A percentile compares a stretch with the other conserved stretches of the same genome.
Conservation (phyloP, 2,888 invertebrate genomes). For the Ctenicera cuprea region DNA sequence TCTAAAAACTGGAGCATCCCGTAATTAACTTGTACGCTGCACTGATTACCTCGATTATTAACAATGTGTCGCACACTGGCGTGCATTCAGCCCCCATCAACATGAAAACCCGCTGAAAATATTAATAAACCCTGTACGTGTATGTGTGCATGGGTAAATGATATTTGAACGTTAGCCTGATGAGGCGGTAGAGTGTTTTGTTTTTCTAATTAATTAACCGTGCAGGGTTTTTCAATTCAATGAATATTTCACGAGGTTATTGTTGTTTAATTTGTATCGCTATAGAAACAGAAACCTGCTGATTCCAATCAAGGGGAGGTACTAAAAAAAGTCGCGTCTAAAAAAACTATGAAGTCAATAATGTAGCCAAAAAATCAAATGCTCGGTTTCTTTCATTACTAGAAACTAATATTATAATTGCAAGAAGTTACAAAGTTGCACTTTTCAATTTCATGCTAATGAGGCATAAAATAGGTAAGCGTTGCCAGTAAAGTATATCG, state of each 20-base stretch:
- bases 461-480: too few species aligned
- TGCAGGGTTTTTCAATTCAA: slow-evolving; percentile 11
- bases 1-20: slow-evolving; percentile 43
- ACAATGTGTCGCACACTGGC: slow-evolving; percentile 45
- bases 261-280: slow-evolving; percentile 7
- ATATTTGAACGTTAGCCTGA: slow-evolving; percentile 20
- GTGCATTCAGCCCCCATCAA: slow-evolving; percentile 35
- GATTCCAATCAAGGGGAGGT: neutral
- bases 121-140: slow-evolving; percentile 8
- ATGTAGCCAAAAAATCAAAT: neutral
- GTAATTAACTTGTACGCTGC: slow-evolving; percentile 52
- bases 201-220: slow-evolving; percentile 31
- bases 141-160: slow-evolving; percentile 21
- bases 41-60: slow-evolving; percentile 50
- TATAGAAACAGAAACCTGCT: neutral
- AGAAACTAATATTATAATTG: neutral
- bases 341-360: neutral
- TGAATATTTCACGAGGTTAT: slow-evolving; percentile 16
- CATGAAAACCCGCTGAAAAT: slow-evolving; percentile 31
- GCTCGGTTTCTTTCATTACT: neutral
- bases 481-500: too few species aligned
- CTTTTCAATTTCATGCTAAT: too few species aligned
- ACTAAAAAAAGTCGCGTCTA: too few species aligned
- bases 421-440: neutral
- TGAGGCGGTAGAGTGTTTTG: slow-evolving; percentile 14